A percentile compares a stretch with the other conserved stretches of the same genome.
Conservation (phyloP, 2,797 vertebrate species). For the Gambusia yucatana region DNA sequence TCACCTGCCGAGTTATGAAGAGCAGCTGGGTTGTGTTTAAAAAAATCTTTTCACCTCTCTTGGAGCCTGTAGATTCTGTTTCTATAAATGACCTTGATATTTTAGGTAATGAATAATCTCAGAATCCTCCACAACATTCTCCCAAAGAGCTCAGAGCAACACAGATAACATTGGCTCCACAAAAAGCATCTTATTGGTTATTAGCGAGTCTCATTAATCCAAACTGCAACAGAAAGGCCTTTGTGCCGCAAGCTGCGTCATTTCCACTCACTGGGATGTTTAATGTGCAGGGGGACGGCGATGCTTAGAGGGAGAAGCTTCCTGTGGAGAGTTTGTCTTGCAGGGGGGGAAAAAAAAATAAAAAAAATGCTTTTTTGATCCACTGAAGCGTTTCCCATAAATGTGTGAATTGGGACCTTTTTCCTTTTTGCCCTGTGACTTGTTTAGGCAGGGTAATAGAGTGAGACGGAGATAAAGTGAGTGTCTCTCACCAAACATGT, state of each 20-base stretch:
- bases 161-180: not conserved
- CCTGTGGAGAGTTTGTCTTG: slow-evolving; percentile 3
- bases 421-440: not conserved
- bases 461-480: not conserved
- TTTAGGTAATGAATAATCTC: not conserved
- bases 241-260: not conserved
- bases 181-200: not conserved
- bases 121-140: not conserved
- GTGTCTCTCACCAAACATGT: not conserved
- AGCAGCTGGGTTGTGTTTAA: not conserved
- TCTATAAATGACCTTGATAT: not conserved
- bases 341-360: not conserved
- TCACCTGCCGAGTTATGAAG: not conserved
- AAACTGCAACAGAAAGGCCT: not conserved
- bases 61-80: not conserved
- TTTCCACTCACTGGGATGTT: not conserved
- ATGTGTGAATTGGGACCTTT: not conserved
- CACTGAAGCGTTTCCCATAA: not conserved
- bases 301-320: not conserved
- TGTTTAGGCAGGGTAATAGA: slow-evolving; percentile 5
- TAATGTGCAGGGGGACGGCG: not conserved
- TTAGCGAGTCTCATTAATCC: not conserved
- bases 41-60: not conserved
- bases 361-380: not conserved
- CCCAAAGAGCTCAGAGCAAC: not conserved